Evolutionary conservation across 2,113 vertebrate genomes (phyloP), one percentile per base, ranked within the genome.

Genomic region (Propithecus coquereli): DNA sequence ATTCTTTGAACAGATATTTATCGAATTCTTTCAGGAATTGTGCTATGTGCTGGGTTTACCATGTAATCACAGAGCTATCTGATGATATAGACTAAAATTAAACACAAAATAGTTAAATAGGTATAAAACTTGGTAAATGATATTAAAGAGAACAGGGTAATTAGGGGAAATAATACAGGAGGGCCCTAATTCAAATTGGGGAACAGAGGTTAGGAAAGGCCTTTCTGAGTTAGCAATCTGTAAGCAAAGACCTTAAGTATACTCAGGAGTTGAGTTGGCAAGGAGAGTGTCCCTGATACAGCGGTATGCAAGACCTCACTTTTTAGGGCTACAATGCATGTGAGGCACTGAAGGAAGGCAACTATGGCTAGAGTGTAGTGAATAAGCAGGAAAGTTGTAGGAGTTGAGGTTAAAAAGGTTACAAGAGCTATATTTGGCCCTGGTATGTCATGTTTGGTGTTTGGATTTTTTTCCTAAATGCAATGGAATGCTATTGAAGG

Each of bases 1-100:
- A 74, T 73, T 96, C 30, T 63, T 71, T 93, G n/a, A 89, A 70
- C 43, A 93, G 22, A 63, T 84, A 88, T 32, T 81, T 83, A 65
- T 43, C 34, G 79, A 93, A 57, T 47, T 80, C 16, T 85, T 96
- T 91, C 13, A 88, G 83, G 70, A 84, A 6, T 43, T 57, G 5
- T 71, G 14, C 52, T 54, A 23, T 73, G 34, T 65, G 16, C 32
- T 40, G 45, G 37, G 14, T 70, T 94, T 88, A 65, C 54, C 37
- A 1, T 79, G 27, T 89, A 47, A 11, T 80, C 54, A 16, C 16
- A 13, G 52, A 92, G 25, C 17, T 85, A 52, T 77, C 61, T 83
- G 70, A 80, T 92, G 47, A 34, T 92, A 45, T 2, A 77, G 52
- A 25, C 50, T 34, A 59, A 79, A 11, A 65, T 84, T 94, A 82